Evolutionary conservation across 2,888 invertebrate genomes (phyloP), one percentile per base, ranked within the genome.

Genomic region (Leptothorax acervorum): DNA sequence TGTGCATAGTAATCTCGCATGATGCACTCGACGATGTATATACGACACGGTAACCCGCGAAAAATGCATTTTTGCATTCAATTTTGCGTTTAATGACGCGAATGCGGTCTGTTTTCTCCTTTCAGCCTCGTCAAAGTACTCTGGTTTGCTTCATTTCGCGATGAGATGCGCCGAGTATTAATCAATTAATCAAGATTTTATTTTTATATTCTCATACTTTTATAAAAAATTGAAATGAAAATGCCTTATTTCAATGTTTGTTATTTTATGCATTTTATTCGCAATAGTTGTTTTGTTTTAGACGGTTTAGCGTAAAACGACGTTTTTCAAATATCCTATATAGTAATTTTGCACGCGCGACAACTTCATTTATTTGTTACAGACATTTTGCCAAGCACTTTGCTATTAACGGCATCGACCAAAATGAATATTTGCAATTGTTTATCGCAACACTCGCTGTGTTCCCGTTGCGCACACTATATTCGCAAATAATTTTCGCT

Each of bases 61-160:
- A 60, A 66, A 79, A 79, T 70, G 45, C 35, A 79, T 79, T 60
- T 79, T 79, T 71, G 23, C 70, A 15, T 4, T 51, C n/a, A 45
- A 31, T 48, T 48, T 48, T 48, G 45, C 45, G 42, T 57, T 57
- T 15, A 45, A 31, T 57, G 18, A 11, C 45, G 45, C 45, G 23
- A 70, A 9, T 53, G 39, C 9, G 12, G 8, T 1, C 12, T 31
- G 3, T 79, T 79, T 70, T 18, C 45, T 35, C 18, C 35, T 57
- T 79, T 70, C 15, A 78, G 5, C 18, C 71, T 70, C 23, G 18
- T 23, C 45, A 51, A 51, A 39, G 28, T 18, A 62, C 35, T 70
- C n/a, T 35, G 35, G 23, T 48, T 60, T 35, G 18, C n/a, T n/a
- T 57, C 15, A 18, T 60, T 48, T 79, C 35, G 57, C 3, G 31